phyloP scores from a whole-genome alignment of 1,140 invertebrate genomes.

The Polypedilum vanderplanki region DNA sequence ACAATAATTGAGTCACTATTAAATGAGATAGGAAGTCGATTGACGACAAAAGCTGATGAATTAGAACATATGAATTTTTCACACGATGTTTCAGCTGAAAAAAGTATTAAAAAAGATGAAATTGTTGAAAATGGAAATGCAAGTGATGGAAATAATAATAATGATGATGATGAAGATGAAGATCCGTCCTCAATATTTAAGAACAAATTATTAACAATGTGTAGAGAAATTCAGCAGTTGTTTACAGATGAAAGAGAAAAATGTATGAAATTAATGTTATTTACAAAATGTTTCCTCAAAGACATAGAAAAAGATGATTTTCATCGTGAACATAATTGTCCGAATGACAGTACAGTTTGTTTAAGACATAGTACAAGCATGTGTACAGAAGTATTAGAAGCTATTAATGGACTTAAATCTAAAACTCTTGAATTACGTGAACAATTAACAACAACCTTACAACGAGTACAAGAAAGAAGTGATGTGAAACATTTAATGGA shows the following conservation, averaged over 20 bases:
- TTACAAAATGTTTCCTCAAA: slow-evolving; percentile 67
- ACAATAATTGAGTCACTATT: slow-evolving; percentile 48
- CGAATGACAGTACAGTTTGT: slow-evolving; percentile 40
- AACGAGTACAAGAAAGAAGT: slow-evolving; percentile 55
- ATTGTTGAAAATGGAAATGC: slow-evolving; percentile 33
- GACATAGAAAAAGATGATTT: slow-evolving; percentile 54
- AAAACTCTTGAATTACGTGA: slow-evolving; percentile 55
- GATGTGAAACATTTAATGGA: slow-evolving; percentile 43
- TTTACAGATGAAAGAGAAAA: slow-evolving; percentile 73
- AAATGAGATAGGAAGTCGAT: slow-evolving; percentile 47
- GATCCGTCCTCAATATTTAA: slow-evolving; percentile 32
- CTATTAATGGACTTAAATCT: slow-evolving; percentile 57
- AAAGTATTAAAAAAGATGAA: slow-evolving; percentile 38
- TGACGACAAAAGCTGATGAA: slow-evolving; percentile 38
- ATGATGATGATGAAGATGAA: slow-evolving; percentile 35
- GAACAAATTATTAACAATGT: slow-evolving; percentile 53
- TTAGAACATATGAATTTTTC: slow-evolving; percentile 33
- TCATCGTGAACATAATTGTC: slow-evolving; percentile 44
- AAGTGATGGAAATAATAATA: slow-evolving; percentile 32
- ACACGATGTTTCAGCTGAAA: slow-evolving; percentile 37
- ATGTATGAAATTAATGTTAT: slow-evolving; percentile 67
- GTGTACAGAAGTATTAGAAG: slow-evolving; percentile 48
- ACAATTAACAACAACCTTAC: slow-evolving; percentile 54
- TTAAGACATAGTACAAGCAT: slow-evolving; percentile 43
- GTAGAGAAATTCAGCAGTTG: slow-evolving; percentile 68